Evolutionary conservation across 2,113 vertebrate genomes (phyloP).

Genomic region (Centropristis striata): DNA sequence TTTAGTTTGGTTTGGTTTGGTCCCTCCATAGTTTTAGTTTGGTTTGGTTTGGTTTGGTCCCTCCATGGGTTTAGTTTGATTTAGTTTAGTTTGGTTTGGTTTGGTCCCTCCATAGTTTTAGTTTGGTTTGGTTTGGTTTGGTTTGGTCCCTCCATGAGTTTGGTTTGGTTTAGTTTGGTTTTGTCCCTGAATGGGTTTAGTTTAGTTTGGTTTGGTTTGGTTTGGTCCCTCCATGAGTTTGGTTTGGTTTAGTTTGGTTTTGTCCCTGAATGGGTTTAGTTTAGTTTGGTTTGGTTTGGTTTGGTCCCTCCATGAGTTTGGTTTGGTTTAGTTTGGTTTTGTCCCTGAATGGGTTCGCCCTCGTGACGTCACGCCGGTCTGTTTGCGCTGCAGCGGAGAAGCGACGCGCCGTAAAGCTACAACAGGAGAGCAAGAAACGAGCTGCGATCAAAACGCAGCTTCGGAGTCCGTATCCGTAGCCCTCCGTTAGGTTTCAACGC

Average conservation of each 20-base stretch:
- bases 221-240: too few species aligned
- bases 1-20: too few species aligned
- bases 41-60: too few species aligned
- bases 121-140: too few species aligned
- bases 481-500: fast-evolving
- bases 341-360: constrained; percentile 2
- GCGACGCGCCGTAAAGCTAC: constrained; percentile 78
- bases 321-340: too few species aligned
- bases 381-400: constrained; percentile 52
- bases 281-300: too few species aligned
- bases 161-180: too few species aligned
- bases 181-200: too few species aligned
- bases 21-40: too few species aligned
- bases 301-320: too few species aligned
- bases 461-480: background rate
- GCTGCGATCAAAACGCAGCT: constrained; percentile 30
- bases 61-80: too few species aligned
- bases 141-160: background rate
- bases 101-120: background rate
- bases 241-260: background rate
- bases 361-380: constrained; percentile 65
- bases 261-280: background rate
- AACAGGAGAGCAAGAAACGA: constrained; percentile 39
- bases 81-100: background rate
- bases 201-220: too few species aligned